Percentiles rank a stretch among this genome's conserved stretches.
Conservation (phyloP, 2,797 vertebrate genomes). For the Perodicticus potto region DNA sequence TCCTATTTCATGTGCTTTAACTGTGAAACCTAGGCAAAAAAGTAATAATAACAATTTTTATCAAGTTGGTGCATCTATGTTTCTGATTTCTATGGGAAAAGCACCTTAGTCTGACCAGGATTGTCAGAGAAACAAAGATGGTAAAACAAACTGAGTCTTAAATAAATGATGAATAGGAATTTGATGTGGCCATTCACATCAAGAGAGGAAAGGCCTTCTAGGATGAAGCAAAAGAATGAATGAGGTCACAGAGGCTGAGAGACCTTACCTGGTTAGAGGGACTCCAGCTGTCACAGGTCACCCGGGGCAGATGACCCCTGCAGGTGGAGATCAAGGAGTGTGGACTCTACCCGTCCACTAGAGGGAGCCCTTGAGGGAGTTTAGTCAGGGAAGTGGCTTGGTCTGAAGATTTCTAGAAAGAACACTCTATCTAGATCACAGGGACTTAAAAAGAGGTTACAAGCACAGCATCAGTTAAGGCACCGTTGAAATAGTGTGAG, state of each 20-base stretch:
- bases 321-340: neutral
- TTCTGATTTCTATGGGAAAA: neutral
- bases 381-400: neutral
- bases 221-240: neutral
- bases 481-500: neutral
- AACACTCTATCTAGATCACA: neutral
- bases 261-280: neutral
- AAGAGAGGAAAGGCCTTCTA: neutral
- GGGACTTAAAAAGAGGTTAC: neutral
- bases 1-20: neutral
- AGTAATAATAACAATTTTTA: neutral
- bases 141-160: neutral
- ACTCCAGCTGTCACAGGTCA: neutral
- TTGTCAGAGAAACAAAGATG: neutral
- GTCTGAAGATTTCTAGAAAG: slow-evolving; percentile 7
- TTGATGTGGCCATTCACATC: neutral
- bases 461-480: neutral
- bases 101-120: neutral
- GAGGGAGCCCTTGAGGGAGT: neutral
- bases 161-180: neutral
- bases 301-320: neutral
- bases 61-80: neutral
- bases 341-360: neutral
- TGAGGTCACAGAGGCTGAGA: neutral
- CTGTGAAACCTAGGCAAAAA: neutral